Conservation (phyloP, 2,888 invertebrate species). For the Onthophagus sagittarius region DNA sequence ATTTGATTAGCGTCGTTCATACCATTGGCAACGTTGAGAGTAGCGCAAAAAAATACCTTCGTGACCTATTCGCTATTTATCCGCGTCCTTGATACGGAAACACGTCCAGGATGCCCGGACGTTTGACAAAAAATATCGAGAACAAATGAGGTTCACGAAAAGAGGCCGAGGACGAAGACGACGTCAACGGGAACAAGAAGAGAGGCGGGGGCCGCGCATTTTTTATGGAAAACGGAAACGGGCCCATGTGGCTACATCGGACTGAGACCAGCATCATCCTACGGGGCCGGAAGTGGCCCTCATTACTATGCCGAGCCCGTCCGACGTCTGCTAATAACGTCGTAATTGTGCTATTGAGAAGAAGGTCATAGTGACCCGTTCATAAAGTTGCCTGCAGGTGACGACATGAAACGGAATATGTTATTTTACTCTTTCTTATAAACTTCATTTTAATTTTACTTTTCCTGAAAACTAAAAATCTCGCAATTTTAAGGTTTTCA, state of each 20-base stretch:
- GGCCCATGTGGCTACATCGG: slow-evolving; percentile 24
- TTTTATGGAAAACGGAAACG: slow-evolving; percentile 26
- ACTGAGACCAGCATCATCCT: slow-evolving; percentile 19
- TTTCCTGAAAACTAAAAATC: too few species aligned
- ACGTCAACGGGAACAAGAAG: not conserved
- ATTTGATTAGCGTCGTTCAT: not conserved
- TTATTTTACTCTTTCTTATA: not conserved
- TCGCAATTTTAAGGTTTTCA: too few species aligned
- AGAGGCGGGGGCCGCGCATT: not conserved
- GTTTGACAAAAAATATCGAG: not conserved
- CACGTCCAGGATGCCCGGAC: not conserved
- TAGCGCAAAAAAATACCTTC: not conserved
- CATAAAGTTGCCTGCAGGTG: not conserved
- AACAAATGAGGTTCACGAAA: not conserved
- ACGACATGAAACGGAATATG: not conserved
- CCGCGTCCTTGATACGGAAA: not conserved
- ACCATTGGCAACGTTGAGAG: not conserved
- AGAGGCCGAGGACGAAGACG: not conserved
- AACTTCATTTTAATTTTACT: too few species aligned
- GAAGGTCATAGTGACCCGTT: slow-evolving; percentile 17
- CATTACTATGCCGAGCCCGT: slow-evolving; percentile 21
- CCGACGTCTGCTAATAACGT: slow-evolving; percentile 22
- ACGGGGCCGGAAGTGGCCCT: slow-evolving; percentile 26
- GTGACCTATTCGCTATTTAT: not conserved
- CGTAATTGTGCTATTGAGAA: slow-evolving; percentile 25